Evolutionary conservation across 2,797 vertebrate genomes (phyloP), one percentile per base, ranked within the genome.

Genomic region (Acropternis orthonyx): DNA sequence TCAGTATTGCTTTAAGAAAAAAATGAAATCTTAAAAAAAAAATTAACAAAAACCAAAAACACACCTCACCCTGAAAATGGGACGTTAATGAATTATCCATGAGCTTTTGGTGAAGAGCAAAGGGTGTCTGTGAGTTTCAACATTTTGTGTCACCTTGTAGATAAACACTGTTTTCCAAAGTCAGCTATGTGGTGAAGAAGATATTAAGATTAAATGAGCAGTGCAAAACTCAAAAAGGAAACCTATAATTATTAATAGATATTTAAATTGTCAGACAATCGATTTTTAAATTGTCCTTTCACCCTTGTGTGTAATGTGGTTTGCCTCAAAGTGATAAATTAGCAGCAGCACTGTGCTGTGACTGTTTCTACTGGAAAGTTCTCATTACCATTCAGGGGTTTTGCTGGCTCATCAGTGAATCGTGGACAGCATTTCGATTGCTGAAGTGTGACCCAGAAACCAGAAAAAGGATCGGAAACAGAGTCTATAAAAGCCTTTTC

Each of bases 271-370:
- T 36, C 88, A 90, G 58, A 79, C 82, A 82, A 92, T 94, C 24
- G 49, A 93, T 92, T 91, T 95, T 95, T 63, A 92, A 96, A 83
- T 89, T 95, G 87, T 94, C 84, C 77, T 95, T 96, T 95, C 93
- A 94, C 71, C 76, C 71, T 85, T 95, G 58, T 78, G 55, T 79
- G 88, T 91, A 37, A 87, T 9, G 68, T 0, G 0, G 43, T 86
- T 87, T 94, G 65, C 85, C 87, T 94, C 89, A n/a, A 28, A 69
- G 67, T 81, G 88, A 89, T 85, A 89, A 93, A 96, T 96, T 85
- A 95, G 62, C 61, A 73, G 77, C 80, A 92, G 66, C 75, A 24
- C 67, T 66, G 88, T 92, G 67, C 76, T 85, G 84, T 86, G 67
- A 41, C 86, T 94, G 62, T 89, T 94, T 56, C 79, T 72, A 9